Conservation (phyloP, 2,113 vertebrate genomes). For the Thamnophis sirtalis region DNA sequence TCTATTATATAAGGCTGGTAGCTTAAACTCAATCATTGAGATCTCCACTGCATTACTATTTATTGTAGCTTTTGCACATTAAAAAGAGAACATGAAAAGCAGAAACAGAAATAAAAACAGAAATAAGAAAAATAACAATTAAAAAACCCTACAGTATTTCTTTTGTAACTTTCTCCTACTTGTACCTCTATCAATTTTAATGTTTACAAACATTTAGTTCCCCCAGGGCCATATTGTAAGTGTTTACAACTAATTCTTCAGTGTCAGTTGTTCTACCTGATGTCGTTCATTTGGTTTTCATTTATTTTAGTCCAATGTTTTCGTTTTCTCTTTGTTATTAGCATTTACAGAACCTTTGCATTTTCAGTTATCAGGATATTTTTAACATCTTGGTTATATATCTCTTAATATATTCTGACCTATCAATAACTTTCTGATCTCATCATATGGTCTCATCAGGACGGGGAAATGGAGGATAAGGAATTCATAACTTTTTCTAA, state of each 20-base stretch:
- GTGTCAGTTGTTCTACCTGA: neutral
- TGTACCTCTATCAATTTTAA: neutral
- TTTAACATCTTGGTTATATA: neutral
- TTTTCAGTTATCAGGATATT: neutral
- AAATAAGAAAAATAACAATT: neutral
- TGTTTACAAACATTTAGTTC: neutral
- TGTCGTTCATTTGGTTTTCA: neutral
- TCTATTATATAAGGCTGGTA: neutral
- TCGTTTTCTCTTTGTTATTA: neutral
- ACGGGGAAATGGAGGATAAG: neutral
- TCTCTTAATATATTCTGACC: neutral
- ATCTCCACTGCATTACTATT: neutral
- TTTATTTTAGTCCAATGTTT: neutral
- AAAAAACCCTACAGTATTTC: neutral
- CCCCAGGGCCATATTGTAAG: neutral
- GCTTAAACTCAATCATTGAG: neutral
- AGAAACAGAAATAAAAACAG: neutral
- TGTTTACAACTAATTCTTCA: neutral
- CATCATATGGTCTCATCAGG: neutral
- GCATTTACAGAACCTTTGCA: neutral
- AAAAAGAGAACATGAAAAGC: neutral
- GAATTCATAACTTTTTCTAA: neutral
- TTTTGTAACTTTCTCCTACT: neutral
- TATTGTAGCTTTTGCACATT: neutral
- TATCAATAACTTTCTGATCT: neutral